Evolutionary conservation across 2,797 vertebrate species (phyloP), one percentile per base, ranked within the genome.

Genomic region (Schizopygopsis malacanthus): DNA sequence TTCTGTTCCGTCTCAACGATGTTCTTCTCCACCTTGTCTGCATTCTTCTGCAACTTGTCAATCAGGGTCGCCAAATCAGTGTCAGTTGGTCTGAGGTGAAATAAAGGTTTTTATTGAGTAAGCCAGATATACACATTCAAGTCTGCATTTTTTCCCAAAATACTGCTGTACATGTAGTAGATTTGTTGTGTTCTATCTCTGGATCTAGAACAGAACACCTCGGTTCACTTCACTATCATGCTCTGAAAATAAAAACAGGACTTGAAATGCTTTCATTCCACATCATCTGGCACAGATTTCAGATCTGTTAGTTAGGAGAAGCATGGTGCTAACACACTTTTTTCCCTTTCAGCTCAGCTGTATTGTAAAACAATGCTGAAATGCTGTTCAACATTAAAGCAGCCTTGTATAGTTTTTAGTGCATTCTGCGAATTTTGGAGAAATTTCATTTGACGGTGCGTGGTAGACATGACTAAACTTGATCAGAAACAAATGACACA

Each of bases 11-110:
- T 92, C 47, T 98, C 97, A 82, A 95, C 94, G 54, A 99, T 98
- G 93, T 97, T 96, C 88, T 96, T 97, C 91, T 99, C 98, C 95
- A 99, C 98, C 88, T 97, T 97, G 91, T 99, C 98, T 0, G 97
- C 98, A 95, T 97, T 98, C 90, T 94, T 97, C 95, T 99, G 98
- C 90, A 99, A 93, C 92, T 96, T 97, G 87, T 99, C 98, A 0
- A 99, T 97, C 92, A 99, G 94, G 73, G 90, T 79, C 0, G 92
- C 90, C 81, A 99, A 93, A 65, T 98, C 97, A 18, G 88, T 85
- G 7, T 90, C 82, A 1, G 86, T 52, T 52, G 89, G 33, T 0
- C 93, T 94, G 83, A 72, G 20, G 61, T 18, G 13, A 73, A 72
- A 16, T 28, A 4, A 63, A 43, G 10, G 16, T 45, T 41, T 41